Percentiles rank a stretch among this genome's conserved stretches.
These are phyloP conservation scores for Bicyclus anynana DNA, from an alignment of 1,140 invertebrate genomes.

Conservation along the genomic window DNA sequence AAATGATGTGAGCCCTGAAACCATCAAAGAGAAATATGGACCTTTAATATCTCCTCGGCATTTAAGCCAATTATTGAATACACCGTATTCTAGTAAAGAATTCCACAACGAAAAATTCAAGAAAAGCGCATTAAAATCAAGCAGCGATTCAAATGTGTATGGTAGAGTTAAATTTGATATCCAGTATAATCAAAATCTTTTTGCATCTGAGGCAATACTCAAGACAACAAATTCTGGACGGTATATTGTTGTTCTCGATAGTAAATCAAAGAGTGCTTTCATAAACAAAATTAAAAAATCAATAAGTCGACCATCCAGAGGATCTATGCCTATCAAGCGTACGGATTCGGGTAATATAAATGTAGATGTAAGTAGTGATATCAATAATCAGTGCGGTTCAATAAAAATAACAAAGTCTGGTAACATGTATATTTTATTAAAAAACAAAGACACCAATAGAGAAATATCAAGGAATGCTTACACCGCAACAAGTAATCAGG, in stretches of 20 bases:
- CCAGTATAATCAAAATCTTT: conserved; percentile 22
- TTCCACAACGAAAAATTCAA: conserved; percentile 10
- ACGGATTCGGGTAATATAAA: conserved; percentile 36
- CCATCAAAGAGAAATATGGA: conserved; percentile 9
- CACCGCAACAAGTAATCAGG: background rate
- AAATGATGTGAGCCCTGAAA: conserved; percentile 3
- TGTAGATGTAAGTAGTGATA: conserved; percentile 30
- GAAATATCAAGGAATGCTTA: background rate
- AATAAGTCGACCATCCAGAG: conserved; percentile 27
- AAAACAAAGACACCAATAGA: background rate
- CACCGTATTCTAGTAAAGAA: conserved; percentile 19
- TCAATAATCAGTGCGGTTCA: conserved; percentile 27
- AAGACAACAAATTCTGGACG: conserved; percentile 36
- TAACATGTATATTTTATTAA: conserved; percentile 36
- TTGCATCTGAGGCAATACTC: conserved; percentile 27
- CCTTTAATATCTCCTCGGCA: conserved; percentile 20
- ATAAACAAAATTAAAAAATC: conserved; percentile 37
- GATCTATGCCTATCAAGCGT: conserved; percentile 35
- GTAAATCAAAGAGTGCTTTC: conserved; percentile 41
- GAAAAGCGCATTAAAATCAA: conserved; percentile 24
- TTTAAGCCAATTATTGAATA: conserved; percentile 22
- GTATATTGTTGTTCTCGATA: conserved; percentile 35
- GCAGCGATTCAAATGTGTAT: conserved; percentile 39
- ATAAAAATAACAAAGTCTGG: conserved; percentile 45
- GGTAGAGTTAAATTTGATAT: conserved; percentile 29